A percentile compares a stretch with the other conserved stretches of the same genome.
Conservation (phyloP, 2,113 vertebrate species). For the Rynchops niger region DNA sequence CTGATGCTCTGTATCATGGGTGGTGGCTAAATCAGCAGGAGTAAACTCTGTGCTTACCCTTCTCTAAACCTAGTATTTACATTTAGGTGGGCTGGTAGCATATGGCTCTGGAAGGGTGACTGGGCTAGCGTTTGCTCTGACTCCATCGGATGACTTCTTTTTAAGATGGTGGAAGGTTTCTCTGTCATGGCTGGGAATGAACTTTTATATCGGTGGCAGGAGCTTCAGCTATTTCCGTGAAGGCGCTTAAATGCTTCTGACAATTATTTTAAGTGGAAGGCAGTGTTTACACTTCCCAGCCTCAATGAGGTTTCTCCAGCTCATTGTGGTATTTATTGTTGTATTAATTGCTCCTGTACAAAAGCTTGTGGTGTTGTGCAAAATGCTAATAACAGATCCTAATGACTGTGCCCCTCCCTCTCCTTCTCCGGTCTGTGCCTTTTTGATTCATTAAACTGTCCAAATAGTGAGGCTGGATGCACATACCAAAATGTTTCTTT, state of each 20-base stretch:
- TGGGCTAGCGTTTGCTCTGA: not conserved
- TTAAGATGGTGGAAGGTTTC: not conserved
- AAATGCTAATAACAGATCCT: slow-evolving; percentile 39
- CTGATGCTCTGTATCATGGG: rapidly evolving
- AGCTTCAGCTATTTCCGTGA: not conserved
- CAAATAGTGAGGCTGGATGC: not conserved
- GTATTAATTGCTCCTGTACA: slow-evolving; percentile 21
- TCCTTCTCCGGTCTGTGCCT: not conserved
- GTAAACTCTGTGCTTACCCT: not conserved
- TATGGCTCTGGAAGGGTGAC: not conserved
- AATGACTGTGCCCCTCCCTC: slow-evolving; percentile 24
- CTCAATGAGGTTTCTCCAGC: not conserved
- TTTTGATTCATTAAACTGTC: slow-evolving; percentile 50
- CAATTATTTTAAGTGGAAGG: not conserved
- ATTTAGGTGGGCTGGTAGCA: not conserved
- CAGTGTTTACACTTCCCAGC: not conserved
- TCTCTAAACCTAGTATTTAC: not conserved
- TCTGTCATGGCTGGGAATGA: not conserved
- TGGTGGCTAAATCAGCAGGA: not conserved
- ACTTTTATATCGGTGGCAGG: not conserved
- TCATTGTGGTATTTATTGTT: not conserved
- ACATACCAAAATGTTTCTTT: slow-evolving; percentile 11
- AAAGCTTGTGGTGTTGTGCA: slow-evolving; percentile 16
- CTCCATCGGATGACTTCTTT: not conserved
- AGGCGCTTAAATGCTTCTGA: not conserved